Conservation (phyloP, 1,140 invertebrate genomes). For the Anadara kagoshimensis region DNA sequence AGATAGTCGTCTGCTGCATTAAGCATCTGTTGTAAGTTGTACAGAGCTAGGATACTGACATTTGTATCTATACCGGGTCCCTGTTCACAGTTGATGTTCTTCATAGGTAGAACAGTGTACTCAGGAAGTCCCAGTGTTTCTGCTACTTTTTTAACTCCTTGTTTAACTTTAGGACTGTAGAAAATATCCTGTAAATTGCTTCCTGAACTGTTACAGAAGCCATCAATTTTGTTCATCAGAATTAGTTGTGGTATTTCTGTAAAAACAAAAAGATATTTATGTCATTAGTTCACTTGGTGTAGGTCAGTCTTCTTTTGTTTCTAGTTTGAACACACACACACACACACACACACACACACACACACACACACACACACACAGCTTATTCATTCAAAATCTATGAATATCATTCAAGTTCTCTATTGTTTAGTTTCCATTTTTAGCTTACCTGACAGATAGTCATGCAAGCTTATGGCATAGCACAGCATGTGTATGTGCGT, state of each 20-base stretch:
- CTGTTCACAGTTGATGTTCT: slow-evolving; percentile 16
- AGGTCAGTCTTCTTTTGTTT: background rate
- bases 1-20: slow-evolving; percentile 35
- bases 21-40: slow-evolving; percentile 39
- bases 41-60: slow-evolving; percentile 23
- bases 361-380: no score
- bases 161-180: slow-evolving; percentile 8
- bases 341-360: background rate
- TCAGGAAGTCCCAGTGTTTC: slow-evolving; percentile 22
- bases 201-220: background rate
- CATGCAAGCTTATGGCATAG: no score
- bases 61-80: background rate
- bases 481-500: no score
- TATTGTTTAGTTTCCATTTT: no score
- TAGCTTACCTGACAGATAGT: no score
- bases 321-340: background rate
- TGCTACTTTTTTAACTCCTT: slow-evolving; percentile 20
- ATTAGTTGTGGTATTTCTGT: slow-evolving; percentile 31
- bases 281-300: background rate
- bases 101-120: slow-evolving; percentile 31
- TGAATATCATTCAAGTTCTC: no score
- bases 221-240: slow-evolving; percentile 33
- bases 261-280: slow-evolving; percentile 3
- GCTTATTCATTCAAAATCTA: background rate
- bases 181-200: slow-evolving; percentile 8